These are phyloP conservation scores for Daboia siamensis DNA, from an alignment of 2,113 vertebrate genomes.

Conservation along the genomic window DNA sequence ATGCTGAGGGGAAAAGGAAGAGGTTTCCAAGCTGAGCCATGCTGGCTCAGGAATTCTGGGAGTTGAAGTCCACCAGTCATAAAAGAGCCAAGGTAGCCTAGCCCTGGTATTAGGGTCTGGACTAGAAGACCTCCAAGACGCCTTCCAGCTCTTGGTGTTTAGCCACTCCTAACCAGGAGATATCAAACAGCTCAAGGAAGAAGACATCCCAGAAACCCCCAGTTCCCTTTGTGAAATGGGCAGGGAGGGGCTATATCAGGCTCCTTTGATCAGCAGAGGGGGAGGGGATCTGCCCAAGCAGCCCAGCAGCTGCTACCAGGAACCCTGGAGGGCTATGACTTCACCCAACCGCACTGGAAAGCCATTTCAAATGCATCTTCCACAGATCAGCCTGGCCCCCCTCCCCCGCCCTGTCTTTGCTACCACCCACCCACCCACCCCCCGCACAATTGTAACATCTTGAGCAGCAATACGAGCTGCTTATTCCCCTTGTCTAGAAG, in stretches of 20 bases:
- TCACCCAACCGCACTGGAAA: background rate
- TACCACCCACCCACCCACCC: fast-evolving
- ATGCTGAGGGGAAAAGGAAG: no score
- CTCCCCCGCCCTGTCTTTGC: background rate
- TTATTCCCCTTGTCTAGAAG: background rate
- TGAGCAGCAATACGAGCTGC: background rate
- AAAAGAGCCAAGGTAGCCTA: no score
- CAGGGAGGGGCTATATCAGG: background rate
- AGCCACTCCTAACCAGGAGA: background rate
- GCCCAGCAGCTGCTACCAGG: background rate
- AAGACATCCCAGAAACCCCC: background rate
- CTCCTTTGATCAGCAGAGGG: background rate
- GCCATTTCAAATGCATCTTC: background rate
- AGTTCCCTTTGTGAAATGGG: background rate
- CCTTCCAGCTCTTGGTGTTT: background rate
- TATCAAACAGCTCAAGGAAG: background rate
- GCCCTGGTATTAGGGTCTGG: no score
- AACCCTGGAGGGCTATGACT: background rate
- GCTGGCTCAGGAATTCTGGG: no score
- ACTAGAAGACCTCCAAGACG: no score
- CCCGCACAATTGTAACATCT: background rate
- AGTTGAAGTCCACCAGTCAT: no score
- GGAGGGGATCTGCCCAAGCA: background rate
- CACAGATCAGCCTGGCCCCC: background rate
- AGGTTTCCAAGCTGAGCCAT: no score